Evolutionary conservation across 2,113 vertebrate species (phyloP).

Genomic region (Forbesichthys agassizii): DNA sequence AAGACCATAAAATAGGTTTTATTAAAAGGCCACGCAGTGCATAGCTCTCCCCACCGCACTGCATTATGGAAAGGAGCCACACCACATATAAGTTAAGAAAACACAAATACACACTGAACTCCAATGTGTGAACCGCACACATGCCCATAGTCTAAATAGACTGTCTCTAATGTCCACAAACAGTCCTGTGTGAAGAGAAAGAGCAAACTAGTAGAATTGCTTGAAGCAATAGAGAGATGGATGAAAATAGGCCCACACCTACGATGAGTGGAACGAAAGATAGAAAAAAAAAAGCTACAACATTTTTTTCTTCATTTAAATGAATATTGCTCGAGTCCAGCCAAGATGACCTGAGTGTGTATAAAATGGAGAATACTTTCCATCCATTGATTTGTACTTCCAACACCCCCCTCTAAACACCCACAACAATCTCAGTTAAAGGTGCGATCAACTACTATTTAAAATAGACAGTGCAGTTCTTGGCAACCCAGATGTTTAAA

Average conservation of each 20-base stretch:
- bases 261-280: not conserved
- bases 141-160: not conserved
- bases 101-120: conserved; percentile 41
- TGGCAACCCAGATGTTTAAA: no score
- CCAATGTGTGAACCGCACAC: not conserved
- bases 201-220: conserved; percentile 17
- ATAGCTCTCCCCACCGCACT: conserved; percentile 33
- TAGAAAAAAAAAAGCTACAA: conserved; percentile 9
- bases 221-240: not conserved
- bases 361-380: no score
- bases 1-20: not conserved
- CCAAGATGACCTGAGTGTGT: no score
- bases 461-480: no score
- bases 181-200: conserved; percentile 12
- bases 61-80: conserved; percentile 31
- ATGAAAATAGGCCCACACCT: not conserved
- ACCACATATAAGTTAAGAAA: conserved; percentile 29
- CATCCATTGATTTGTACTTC: no score
- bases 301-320: no score
- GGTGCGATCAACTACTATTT: no score
- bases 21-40: conserved; percentile 1
- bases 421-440: no score
- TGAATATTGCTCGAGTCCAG: no score
- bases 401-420: no score
- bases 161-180: conserved; percentile 48